Base-by-base conservation (phyloP, 2,888 invertebrate species). In the Apoderus coryli region DNA sequence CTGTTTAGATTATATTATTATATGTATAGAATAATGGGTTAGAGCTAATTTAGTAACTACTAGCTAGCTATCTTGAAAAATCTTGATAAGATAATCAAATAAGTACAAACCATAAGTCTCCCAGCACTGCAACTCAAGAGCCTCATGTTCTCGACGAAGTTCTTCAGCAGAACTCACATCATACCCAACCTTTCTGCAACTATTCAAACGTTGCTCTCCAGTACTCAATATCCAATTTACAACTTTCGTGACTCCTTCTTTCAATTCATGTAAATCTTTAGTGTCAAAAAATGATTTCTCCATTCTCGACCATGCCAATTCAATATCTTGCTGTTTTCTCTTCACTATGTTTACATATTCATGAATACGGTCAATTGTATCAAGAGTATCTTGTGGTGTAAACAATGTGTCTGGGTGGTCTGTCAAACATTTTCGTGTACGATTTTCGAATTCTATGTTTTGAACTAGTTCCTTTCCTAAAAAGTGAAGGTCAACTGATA, bases 31-130 rank as follows among this genome's bases (percentile, higher is more conserved):
- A n/a, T n/a, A n/a, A n/a, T n/a, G n/a, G n/a, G n/a, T n/a, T n/a
- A n/a, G n/a, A n/a, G n/a, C n/a, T n/a, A n/a, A n/a, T n/a, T n/a
- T n/a, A n/a, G n/a, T n/a, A n/a, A n/a, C n/a, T n/a, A n/a, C n/a
- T n/a, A n/a, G n/a, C n/a, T n/a, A n/a, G n/a, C n/a, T n/a, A n/a
- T n/a, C n/a, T n/a, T n/a, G n/a, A n/a, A n/a, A n/a, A n/a, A n/a
- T n/a, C n/a, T n/a, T n/a, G n/a, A n/a, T n/a, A n/a, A n/a, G n/a
- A n/a, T n/a, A n/a, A n/a, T n/a, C n/a, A n/a, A n/a, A n/a, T n/a
- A n/a, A n/a, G 54, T 81, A 81, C 45, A 73, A 70, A 9, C 77
- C 78, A 46, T 81, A 81, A 1, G 81, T 76, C 46, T 81, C 78
- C 49, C 77, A 70, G 50, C 81, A 81, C 49, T 76, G 72, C 42